Conservation (phyloP, 2,113 vertebrate species). For the Eurystomus gularis region DNA sequence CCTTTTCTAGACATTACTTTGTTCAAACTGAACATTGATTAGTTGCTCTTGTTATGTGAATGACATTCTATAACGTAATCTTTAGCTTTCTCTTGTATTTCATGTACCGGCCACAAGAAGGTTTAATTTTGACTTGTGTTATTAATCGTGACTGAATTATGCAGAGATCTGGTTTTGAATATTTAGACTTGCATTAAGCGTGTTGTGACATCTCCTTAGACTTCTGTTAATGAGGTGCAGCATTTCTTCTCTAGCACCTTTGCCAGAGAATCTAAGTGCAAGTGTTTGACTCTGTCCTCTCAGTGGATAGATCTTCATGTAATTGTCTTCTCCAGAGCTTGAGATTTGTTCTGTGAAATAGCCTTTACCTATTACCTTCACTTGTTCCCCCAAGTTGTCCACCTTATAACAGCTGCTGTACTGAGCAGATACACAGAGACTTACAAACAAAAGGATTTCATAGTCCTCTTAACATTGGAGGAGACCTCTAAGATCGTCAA, state of each 20-base stretch:
- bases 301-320: neutral
- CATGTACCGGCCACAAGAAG: neutral
- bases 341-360: neutral
- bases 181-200: neutral
- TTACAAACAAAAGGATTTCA: neutral
- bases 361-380: neutral
- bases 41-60: neutral
- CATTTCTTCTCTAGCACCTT: neutral
- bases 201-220: neutral
- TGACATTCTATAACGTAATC: neutral
- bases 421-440: neutral
- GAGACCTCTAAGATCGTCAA: too few species aligned
- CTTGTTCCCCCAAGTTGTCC: neutral
- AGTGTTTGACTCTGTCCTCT: neutral
- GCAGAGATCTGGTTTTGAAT: neutral
- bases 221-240: neutral
- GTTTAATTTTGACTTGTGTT: neutral
- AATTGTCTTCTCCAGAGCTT: neutral
- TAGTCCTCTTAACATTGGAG: too few species aligned
- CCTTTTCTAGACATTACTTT: neutral
- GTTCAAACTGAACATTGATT: neutral
- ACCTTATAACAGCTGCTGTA: neutral
- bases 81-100: neutral
- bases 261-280: neutral
- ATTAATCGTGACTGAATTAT: neutral